A percentile compares a stretch with the other conserved stretches of the same genome.
These are phyloP conservation scores for Spongia lamella DNA, from an alignment of 37 sponge, comb jelly and placozoan species.

Conservation along the genomic window DNA sequence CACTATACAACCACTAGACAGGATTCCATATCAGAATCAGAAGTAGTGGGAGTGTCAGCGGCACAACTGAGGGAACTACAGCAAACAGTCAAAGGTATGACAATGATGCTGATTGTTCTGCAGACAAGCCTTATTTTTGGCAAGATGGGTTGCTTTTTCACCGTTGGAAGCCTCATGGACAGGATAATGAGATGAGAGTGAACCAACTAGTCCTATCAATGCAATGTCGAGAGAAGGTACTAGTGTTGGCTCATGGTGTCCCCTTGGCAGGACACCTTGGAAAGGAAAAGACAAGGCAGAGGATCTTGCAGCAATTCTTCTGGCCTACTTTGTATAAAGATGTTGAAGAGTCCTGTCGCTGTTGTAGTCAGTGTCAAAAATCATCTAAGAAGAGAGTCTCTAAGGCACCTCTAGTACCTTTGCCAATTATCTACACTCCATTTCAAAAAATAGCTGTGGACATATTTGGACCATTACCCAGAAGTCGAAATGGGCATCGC, in stretches of 20 bases:
- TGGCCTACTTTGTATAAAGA: conserved; percentile 12
- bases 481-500: conserved; percentile 11
- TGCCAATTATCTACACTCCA: conserved; percentile 15
- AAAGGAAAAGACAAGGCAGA: conserved; percentile 7
- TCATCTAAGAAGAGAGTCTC: neutral
- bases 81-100: too few species aligned
- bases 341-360: conserved; percentile 1
- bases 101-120: too few species aligned
- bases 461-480: conserved; percentile 29
- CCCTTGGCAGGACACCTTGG: conserved; percentile 31
- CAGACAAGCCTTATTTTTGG: neutral
- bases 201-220: conserved; percentile 14
- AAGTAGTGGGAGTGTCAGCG: too few species aligned
- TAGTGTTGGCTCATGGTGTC: conserved; percentile 8
- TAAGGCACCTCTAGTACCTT: conserved; percentile 1
- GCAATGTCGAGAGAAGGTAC: neutral
- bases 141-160: conserved; percentile 12
- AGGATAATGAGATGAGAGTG: neutral
- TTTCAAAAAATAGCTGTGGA: conserved; percentile 20
- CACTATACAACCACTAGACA: too few species aligned
- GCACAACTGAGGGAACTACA: too few species aligned
- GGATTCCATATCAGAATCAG: too few species aligned
- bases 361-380: conserved; percentile 19
- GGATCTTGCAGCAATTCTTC: conserved; percentile 11
- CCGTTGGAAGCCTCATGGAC: neutral